These are phyloP conservation scores for Meloidogyne exigua DNA, from an alignment of 1,140 invertebrate genomes.

Conservation along the genomic window DNA sequence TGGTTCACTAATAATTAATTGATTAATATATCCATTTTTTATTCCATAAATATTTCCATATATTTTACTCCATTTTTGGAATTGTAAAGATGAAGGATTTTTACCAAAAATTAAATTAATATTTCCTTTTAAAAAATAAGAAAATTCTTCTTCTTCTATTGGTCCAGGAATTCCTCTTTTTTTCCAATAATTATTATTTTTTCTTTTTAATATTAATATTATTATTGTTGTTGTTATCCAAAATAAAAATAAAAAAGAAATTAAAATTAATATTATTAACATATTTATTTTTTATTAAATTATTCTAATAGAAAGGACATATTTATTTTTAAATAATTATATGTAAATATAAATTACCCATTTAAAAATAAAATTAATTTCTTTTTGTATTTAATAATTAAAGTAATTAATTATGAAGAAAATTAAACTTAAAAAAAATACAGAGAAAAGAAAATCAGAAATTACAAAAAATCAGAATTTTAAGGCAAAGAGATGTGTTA, in stretches of 20 bases:
- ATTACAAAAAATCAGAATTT: no score
- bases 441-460: no score
- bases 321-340: no score
- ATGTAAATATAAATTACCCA: no score
- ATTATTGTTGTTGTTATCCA: background rate
- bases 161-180: slow-evolving; percentile 36
- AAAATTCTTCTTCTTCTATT: no score
- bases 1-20: slow-evolving; percentile 24
- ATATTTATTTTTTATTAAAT: background rate
- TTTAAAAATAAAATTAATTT: no score
- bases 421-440: no score
- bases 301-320: no score
- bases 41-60: slow-evolving; percentile 41
- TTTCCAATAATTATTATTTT: slow-evolving; percentile 28
- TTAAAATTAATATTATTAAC: background rate
- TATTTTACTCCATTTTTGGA: slow-evolving; percentile 34
- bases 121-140: slow-evolving; percentile 18
- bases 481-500: no score
- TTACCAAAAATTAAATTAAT: slow-evolving; percentile 5
- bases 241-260: background rate
- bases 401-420: no score
- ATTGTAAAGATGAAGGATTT: slow-evolving; percentile 14
- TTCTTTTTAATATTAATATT: no score
- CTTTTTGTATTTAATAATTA: no score
- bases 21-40: slow-evolving; percentile 26